phyloP scores from a whole-genome alignment of 37 sponge, comb jelly and placozoan genomes.

The Aplysina aerophoba region DNA sequence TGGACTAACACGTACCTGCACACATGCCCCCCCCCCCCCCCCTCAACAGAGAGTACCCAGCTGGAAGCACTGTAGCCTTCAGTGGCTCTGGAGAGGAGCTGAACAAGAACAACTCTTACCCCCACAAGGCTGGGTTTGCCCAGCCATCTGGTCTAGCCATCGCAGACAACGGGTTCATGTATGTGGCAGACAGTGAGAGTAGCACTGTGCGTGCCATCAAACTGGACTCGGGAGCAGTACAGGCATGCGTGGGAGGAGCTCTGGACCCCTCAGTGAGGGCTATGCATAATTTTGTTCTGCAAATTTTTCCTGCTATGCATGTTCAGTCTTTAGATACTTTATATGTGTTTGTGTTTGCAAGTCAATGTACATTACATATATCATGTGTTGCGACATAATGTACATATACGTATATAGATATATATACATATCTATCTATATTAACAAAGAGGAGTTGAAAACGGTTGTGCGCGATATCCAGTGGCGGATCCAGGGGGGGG shows the following conservation, averaged over 20 bases:
- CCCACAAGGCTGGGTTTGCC: slow-evolving; percentile 92
- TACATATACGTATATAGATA: no score
- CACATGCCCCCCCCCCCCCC: no score
- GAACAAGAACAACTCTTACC: slow-evolving; percentile 91
- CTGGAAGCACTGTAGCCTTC: slow-evolving; percentile 61
- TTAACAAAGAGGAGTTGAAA: no score
- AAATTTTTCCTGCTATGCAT: no score
- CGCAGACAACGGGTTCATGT: slow-evolving; percentile 31
- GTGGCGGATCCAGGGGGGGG: no score
- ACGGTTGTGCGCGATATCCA: no score
- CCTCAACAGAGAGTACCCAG: slow-evolving; percentile 45
- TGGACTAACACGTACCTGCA: neutral
- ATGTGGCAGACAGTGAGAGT: slow-evolving; percentile 95
- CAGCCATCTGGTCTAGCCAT: slow-evolving; percentile 90
- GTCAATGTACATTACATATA: no score
- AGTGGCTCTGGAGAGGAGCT: slow-evolving; percentile 93
- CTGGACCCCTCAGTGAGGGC: slow-evolving; percentile 87
- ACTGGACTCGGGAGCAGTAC: slow-evolving; percentile 63
- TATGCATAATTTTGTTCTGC: no score
- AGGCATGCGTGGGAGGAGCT: slow-evolving; percentile 89
- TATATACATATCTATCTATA: no score
- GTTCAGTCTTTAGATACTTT: no score
- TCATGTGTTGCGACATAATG: no score
- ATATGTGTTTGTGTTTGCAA: no score
- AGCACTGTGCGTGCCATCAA: slow-evolving; percentile 79